Base-by-base conservation (phyloP, 2,113 vertebrate genomes). In the Leucopsar rothschildi region DNA sequence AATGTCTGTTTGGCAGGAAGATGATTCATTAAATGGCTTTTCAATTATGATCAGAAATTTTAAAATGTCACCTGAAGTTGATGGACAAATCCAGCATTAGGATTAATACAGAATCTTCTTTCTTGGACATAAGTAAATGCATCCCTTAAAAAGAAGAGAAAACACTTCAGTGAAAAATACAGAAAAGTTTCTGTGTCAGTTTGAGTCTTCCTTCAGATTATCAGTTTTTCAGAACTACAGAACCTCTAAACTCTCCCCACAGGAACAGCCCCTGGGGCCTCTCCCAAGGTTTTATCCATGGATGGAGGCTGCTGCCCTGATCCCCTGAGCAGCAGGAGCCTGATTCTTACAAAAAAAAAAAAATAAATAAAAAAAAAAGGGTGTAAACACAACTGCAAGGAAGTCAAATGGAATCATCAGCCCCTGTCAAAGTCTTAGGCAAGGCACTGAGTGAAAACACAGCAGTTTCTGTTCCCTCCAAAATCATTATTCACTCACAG, bases 101-200 rank as follows among this genome's bases (percentile, higher is more conserved):
- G 99, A 98, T 99, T 99, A 97, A 99, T 99, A 98, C 99, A 99
- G 98, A 99, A 99, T 97, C 99, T 98, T 93, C 99, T 99, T 98
- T 99, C 99, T 97, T 99, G 99, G 86, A 99, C 99, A 35, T 99
- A 99, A 94, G 98, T 99, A 98, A 99, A 99, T 22, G 99, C 99
- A 81, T 99, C 99, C 98, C 99, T 99, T 81, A 49, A 84, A 27
- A 92, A 86, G 33, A 95, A 14, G 14, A 59, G 20, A 82, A 88
- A 93, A 69, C 13, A 76, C 10, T 61, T 82, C 11, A 52, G 57
- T 73, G 49, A 53, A 50, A 82, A 82, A 60, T 1, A 6, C 3
- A 29, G 19, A 18, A 2, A 78, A 63, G 12, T 11, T 6, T 47
- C 42, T 63, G n/a, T 28, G 49, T 25, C 56, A 59, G 37, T 49